Evolutionary conservation across 2,888 invertebrate species (phyloP).

Genomic region (Sympetrum striolatum): DNA sequence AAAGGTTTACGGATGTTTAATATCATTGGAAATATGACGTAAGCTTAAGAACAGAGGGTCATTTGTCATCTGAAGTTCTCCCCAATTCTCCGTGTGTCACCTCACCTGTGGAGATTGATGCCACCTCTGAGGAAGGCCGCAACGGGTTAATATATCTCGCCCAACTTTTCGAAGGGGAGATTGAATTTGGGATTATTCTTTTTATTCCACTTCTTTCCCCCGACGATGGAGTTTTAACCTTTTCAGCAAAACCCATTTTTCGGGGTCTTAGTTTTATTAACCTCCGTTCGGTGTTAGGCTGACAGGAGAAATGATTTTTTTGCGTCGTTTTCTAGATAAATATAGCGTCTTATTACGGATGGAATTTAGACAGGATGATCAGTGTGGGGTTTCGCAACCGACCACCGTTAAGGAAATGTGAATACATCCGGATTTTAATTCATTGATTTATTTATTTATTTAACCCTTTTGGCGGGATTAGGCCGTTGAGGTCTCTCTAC

Average conservation of each 20-base stretch:
- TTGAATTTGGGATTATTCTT: neutral
- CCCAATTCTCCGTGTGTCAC: neutral
- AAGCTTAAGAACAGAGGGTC: slow-evolving; percentile 5
- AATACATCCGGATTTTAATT: too few species aligned
- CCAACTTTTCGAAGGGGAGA: neutral
- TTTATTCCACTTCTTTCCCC: too few species aligned
- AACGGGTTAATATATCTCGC: neutral
- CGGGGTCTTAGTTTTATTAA: neutral
- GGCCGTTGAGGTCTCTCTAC: too few species aligned
- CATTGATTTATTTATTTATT: too few species aligned
- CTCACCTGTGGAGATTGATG: slow-evolving; percentile 35
- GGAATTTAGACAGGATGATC: too few species aligned
- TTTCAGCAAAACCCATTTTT: neutral
- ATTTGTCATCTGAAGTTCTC: slow-evolving; percentile 19
- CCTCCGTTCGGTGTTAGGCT: neutral
- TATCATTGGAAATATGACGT: slow-evolving; percentile 34
- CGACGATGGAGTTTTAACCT: neutral
- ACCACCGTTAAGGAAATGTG: too few species aligned
- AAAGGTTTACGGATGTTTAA: slow-evolving; percentile 5
- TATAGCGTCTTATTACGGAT: too few species aligned
- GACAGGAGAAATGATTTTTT: neutral
- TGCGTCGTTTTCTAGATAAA: too few species aligned
- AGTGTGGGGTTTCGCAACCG: too few species aligned
- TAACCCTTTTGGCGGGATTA: too few species aligned
- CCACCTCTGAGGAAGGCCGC: neutral